Evolutionary conservation across 2,113 vertebrate genomes (phyloP).

Genomic region (Maccullochella peelii): DNA sequence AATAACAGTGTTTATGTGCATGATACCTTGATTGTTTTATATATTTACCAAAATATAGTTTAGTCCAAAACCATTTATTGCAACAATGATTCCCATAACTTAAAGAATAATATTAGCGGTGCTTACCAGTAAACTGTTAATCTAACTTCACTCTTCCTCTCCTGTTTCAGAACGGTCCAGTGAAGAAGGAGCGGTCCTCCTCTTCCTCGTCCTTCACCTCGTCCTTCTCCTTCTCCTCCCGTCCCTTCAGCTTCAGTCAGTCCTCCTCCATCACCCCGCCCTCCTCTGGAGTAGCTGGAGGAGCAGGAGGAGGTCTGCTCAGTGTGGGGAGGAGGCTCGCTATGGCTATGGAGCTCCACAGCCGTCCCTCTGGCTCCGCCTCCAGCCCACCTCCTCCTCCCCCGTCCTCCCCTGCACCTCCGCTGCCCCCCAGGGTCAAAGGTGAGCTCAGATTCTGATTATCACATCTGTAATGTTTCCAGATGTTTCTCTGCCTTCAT

Average conservation of each 20-base stretch:
- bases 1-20: not conserved
- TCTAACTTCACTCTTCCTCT: not conserved
- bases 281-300: conserved; percentile 21
- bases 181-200: conserved; percentile 74
- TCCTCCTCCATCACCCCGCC: conserved; percentile 14
- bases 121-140: not conserved
- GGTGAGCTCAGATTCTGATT: conserved; percentile 41
- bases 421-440: conserved; percentile 76
- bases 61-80: not conserved
- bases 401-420: conserved; percentile 74
- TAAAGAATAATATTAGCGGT: not conserved
- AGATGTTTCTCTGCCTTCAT: not conserved
- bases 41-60: not conserved
- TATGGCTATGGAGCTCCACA: conserved; percentile 76
- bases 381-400: conserved; percentile 73
- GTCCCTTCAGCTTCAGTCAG: conserved; percentile 69
- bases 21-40: not conserved
- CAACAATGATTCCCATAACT: not conserved
- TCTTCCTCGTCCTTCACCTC: conserved; percentile 66
- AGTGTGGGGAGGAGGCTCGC: conserved; percentile 76
- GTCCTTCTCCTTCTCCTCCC: conserved; percentile 74
- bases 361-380: conserved; percentile 35
- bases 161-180: conserved; percentile 64
- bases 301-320: conserved; percentile 60
- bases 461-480: not conserved